Percentiles rank a stretch among this genome's conserved stretches.
Conservation (phyloP, 2,888 invertebrate species). For the Polymixis lichenea region DNA sequence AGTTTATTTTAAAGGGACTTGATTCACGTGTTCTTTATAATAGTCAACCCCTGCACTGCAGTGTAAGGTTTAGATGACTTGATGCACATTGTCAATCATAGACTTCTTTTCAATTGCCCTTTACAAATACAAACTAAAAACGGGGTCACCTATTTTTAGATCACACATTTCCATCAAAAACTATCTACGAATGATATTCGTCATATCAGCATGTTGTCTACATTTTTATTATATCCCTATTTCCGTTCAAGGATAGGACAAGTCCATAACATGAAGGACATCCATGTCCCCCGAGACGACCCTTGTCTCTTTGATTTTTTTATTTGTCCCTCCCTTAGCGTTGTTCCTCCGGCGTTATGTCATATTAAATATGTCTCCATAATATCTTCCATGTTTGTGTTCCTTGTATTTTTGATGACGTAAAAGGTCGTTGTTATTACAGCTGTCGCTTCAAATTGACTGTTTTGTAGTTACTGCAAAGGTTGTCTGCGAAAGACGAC, state of each 20-base stretch:
- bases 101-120: not conserved
- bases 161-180: conserved; percentile 27
- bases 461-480: too few relatives aligned
- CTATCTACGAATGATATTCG: conserved; percentile 27
- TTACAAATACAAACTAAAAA: not conserved
- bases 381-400: conserved; percentile 36
- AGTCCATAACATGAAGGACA: conserved; percentile 49
- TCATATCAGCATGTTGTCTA: conserved; percentile 45
- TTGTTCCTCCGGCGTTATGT: conserved; percentile 42
- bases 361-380: conserved; percentile 53
- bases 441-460: not conserved
- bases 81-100: not conserved
- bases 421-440: not conserved
- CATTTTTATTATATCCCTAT: conserved; percentile 55
- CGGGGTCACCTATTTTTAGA: not conserved
- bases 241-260: conserved; percentile 37
- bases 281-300: conserved; percentile 50
- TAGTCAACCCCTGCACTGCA: too few relatives aligned
- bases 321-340: conserved; percentile 56
- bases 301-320: conserved; percentile 67
- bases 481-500: too few relatives aligned
- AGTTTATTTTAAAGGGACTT: too few relatives aligned
- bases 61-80: too few relatives aligned
- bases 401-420: conserved; percentile 25
- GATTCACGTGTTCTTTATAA: too few relatives aligned